Percentiles rank a stretch among this genome's conserved stretches.
phyloP scores from a whole-genome alignment of 30 jellyfish, hydroid and myxozoan species.

The Euphysa ruthae region DNA sequence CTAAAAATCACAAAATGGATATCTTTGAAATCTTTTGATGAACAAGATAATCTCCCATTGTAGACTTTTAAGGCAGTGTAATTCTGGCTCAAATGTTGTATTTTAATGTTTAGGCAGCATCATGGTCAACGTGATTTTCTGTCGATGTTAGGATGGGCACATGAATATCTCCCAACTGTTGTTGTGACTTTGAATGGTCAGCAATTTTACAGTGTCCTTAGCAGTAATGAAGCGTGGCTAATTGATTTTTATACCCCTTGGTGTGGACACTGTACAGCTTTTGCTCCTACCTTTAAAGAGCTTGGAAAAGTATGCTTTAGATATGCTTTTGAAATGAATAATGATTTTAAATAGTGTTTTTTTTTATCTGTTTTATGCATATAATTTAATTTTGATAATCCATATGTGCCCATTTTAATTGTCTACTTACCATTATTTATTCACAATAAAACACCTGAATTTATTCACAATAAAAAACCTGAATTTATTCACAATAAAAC shows the following conservation, averaged over 20 bases:
- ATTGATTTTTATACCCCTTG: constrained; percentile 92
- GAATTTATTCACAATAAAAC: too few relatives aligned
- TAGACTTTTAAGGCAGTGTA: too few relatives aligned
- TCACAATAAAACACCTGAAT: too few relatives aligned
- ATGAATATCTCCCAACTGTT: constrained; percentile 63
- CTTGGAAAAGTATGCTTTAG: constrained; percentile 49
- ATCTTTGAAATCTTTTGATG: too few relatives aligned
- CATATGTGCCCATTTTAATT: too few relatives aligned
- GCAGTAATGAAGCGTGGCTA: constrained; percentile 73
- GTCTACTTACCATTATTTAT: too few relatives aligned
- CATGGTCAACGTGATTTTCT: constrained; percentile 91
- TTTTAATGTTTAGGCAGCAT: constrained; percentile 51
- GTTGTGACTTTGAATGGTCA: constrained; percentile 58
- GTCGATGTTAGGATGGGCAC: constrained; percentile 74
- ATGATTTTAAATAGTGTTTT: background rate
- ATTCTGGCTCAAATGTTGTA: too few relatives aligned
- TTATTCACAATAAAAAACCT: too few relatives aligned
- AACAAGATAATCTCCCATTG: too few relatives aligned
- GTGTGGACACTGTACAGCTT: constrained; percentile 88
- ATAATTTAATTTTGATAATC: too few relatives aligned
- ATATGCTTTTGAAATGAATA: background rate
- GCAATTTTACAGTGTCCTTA: constrained; percentile 56
- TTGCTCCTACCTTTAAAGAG: constrained; percentile 73
- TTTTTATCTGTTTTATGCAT: too few relatives aligned
- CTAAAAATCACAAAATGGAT: too few relatives aligned